A percentile compares a stretch with the other conserved stretches of the same genome.
These are phyloP conservation scores for Amphipyra tragopoginis DNA, from an alignment of 2,888 invertebrate genomes.

Conservation along the genomic window DNA sequence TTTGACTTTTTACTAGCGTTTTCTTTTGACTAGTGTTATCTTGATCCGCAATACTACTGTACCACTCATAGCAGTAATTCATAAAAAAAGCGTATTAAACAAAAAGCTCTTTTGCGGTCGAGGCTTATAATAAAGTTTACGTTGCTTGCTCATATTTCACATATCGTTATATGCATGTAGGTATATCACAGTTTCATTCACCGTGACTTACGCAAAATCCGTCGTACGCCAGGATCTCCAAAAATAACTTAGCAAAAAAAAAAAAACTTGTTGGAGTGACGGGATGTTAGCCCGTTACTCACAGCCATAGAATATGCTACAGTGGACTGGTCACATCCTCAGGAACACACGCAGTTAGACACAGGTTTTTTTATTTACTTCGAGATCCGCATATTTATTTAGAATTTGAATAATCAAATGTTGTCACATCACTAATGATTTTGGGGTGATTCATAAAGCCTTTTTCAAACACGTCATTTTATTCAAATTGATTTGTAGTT, in stretches of 20 bases:
- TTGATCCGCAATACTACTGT: background rate
- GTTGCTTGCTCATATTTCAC: background rate
- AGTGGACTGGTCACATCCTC: constrained; percentile 30
- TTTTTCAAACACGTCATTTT: background rate
- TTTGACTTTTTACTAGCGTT: background rate
- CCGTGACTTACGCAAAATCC: constrained; percentile 50
- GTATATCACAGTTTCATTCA: constrained; percentile 40
- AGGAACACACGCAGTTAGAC: constrained; percentile 32
- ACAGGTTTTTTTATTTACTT: constrained; percentile 16
- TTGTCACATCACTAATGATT: constrained; percentile 20
- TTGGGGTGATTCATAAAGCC: constrained; percentile 7
- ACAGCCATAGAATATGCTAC: constrained; percentile 30
- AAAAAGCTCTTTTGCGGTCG: too few relatives aligned
- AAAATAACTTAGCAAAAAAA: constrained; percentile 58
- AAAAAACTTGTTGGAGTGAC: constrained; percentile 29
- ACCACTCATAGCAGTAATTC: background rate
- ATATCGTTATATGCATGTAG: background rate
- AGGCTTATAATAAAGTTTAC: too few relatives aligned
- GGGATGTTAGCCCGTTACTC: constrained; percentile 56
- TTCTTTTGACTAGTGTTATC: background rate
- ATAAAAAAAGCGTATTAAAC: too few relatives aligned
- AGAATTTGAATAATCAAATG: constrained; percentile 46
- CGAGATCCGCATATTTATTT: constrained; percentile 15
- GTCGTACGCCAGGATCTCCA: constrained; percentile 53
- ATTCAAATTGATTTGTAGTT: background rate